These are phyloP conservation scores for Ceuthmochares aereus DNA, from an alignment of 2,113 vertebrate genomes.

Conservation along the genomic window DNA sequence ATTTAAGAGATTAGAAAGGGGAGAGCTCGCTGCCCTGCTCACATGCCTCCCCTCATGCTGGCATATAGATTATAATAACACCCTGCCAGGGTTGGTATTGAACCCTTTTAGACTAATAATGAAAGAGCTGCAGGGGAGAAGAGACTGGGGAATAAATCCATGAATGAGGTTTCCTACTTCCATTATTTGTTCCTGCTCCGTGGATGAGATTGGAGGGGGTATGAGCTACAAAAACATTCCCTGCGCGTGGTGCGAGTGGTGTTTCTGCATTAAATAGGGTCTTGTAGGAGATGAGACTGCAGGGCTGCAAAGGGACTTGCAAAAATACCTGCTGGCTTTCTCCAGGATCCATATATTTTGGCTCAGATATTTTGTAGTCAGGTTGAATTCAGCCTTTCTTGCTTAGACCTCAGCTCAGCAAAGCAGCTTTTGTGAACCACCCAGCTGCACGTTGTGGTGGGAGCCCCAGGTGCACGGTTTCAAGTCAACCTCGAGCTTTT, in stretches of 20 bases:
- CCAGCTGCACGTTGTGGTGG: rapidly evolving
- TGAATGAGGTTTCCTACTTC: neutral
- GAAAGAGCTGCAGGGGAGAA: conserved; percentile 21
- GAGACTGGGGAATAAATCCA: neutral
- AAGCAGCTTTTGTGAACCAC: neutral
- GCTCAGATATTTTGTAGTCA: neutral
- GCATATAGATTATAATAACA: conserved; percentile 59
- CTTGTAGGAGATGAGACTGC: too few relatives aligned
- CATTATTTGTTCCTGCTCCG: neutral
- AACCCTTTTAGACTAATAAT: neutral
- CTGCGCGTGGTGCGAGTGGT: rapidly evolving
- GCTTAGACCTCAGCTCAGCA: rapidly evolving
- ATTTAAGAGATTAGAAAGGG: conserved; percentile 63
- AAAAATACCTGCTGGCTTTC: neutral
- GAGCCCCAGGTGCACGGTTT: rapidly evolving
- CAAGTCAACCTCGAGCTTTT: neutral
- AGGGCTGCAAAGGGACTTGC: neutral
- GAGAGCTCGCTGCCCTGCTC: neutral
- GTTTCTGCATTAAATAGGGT: neutral
- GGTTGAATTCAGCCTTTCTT: neutral
- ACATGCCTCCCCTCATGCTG: conserved; percentile 54
- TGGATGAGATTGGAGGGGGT: neutral
- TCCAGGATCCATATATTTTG: neutral
- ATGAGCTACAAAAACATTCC: neutral
- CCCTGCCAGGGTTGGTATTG: neutral